A percentile compares a stretch with the other conserved stretches of the same genome.
Conservation (phyloP, 2,888 invertebrate species). For the Apamea crenata region DNA sequence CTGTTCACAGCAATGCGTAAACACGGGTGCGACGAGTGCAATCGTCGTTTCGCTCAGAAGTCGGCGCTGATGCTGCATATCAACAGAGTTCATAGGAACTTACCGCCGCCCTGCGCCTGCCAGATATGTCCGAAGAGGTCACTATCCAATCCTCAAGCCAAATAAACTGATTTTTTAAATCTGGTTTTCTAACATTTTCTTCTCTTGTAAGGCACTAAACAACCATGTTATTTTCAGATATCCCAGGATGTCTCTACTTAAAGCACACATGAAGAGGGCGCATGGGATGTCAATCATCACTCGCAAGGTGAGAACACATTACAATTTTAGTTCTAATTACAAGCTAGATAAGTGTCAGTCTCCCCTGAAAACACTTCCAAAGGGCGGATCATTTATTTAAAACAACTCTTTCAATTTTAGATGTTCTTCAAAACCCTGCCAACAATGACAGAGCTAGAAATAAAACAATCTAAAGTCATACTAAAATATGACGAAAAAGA, state of each 20-base stretch:
- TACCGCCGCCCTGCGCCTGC: conserved; percentile 84
- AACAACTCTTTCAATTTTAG: conserved; percentile 68
- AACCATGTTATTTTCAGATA: conserved; percentile 71
- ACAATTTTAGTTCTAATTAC: neutral
- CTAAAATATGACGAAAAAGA: conserved; percentile 63
- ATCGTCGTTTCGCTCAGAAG: conserved; percentile 80
- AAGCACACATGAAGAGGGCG: conserved; percentile 80
- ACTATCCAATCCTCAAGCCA: neutral
- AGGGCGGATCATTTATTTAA: neutral
- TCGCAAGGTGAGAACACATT: conserved; percentile 74
- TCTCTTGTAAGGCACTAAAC: neutral
- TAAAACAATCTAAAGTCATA: conserved; percentile 76
- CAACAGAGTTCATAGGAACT: conserved; percentile 73
- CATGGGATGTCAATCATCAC: conserved; percentile 84
- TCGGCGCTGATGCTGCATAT: conserved; percentile 78
- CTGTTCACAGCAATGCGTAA: conserved; percentile 73
- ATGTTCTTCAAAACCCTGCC: conserved; percentile 85
- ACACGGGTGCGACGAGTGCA: conserved; percentile 76
- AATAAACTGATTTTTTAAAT: neutral
- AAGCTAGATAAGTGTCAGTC: neutral
- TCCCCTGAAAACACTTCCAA: neutral
- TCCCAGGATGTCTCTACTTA: conserved; percentile 80
- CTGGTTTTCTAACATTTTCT: neutral
- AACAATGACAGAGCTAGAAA: conserved; percentile 74
- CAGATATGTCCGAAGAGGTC: conserved; percentile 81